Evolutionary conservation across 1,140 invertebrate genomes (phyloP), one percentile per base, ranked within the genome.

Genomic region (Drosophila rufa): DNA sequence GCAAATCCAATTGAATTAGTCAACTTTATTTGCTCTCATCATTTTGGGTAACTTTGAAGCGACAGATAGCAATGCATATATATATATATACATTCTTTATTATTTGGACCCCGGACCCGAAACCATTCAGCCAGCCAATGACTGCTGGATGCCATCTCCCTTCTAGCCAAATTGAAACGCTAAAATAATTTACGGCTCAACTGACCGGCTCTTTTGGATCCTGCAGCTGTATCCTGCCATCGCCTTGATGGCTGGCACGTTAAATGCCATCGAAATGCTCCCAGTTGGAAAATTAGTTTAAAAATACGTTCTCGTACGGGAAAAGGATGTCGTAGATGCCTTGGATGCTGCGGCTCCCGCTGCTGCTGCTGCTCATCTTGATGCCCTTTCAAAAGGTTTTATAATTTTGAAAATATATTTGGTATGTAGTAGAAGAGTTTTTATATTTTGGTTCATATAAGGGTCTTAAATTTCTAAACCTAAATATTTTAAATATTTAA

Each of bases 261-360:
- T 85, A 68, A 76, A 78, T 53, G 69, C 74, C 78, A 82, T 47
- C 73, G 80, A 89, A 87, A 89, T 75, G 84, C 84, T 87, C 84
- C 84, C 84, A 87, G 84, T 87, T 87, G 84, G 85, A 89, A 89
- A 87, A 87, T 87, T 87, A 87, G 84, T 87, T 87, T 87, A 84
- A 90, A 90, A 84, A 87, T 84, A 87, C 81, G 80, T 85, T 73
- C 71, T 73, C 71, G 57, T 69, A 51, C 56, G 67, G 33, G 45
- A n/a, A 42, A 58, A 73, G 68, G 51, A 71, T 46, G 64, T 27
- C 43, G 8, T 50, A 43, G 55, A 61, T 45, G 40, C 45, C 51
- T 51, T 40, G 22, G 3, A 45, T 47, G 46, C 43, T 30, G 56
- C 42, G 60, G 47, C 43, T 42, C 8, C 33, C 11, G 33, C 33